Conservation (phyloP, 1,140 invertebrate genomes). For the Globodera rostochiensis region DNA sequence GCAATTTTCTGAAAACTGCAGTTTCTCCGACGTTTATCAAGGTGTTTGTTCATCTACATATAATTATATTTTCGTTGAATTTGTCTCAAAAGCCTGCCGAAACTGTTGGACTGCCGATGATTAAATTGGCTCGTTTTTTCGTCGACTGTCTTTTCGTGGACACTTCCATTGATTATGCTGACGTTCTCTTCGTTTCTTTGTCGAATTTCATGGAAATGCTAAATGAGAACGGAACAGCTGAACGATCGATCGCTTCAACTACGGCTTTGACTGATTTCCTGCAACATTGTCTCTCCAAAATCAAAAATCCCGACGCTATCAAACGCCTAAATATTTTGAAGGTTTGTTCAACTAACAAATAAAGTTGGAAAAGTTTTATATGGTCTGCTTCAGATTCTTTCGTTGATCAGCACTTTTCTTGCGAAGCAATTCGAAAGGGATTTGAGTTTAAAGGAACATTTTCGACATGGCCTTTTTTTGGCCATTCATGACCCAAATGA, state of each 20-base stretch:
- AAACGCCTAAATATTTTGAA: slow-evolving; percentile 11
- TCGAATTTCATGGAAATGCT: slow-evolving; percentile 19
- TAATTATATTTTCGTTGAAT: neutral
- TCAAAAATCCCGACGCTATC: neutral
- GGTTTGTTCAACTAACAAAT: slow-evolving; percentile 15
- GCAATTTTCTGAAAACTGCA: slow-evolving; percentile 44
- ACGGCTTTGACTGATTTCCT: neutral
- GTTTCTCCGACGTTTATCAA: slow-evolving; percentile 42
- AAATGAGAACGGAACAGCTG: slow-evolving; percentile 3
- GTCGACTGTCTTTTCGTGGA: slow-evolving; percentile 25
- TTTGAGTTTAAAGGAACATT: slow-evolving; percentile 71
- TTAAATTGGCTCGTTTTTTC: slow-evolving; percentile 16
- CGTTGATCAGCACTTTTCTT: slow-evolving; percentile 10
- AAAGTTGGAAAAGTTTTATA: neutral
- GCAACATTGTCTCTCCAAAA: neutral
- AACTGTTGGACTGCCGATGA: slow-evolving; percentile 7
- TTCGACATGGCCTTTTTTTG: slow-evolving; percentile 69
- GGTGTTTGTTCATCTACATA: slow-evolving; percentile 5
- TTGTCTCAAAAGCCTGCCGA: neutral
- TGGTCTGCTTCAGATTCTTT: slow-evolving; percentile 17
- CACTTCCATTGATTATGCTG: slow-evolving; percentile 14
- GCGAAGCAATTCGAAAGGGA: slow-evolving; percentile 65
- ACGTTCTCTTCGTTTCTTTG: slow-evolving; percentile 1
- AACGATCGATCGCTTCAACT: neutral
- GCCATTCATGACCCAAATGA: slow-evolving; percentile 65